Base-by-base conservation (phyloP, 2,113 vertebrate genomes). In the Trichomycterus rosablanca region DNA sequence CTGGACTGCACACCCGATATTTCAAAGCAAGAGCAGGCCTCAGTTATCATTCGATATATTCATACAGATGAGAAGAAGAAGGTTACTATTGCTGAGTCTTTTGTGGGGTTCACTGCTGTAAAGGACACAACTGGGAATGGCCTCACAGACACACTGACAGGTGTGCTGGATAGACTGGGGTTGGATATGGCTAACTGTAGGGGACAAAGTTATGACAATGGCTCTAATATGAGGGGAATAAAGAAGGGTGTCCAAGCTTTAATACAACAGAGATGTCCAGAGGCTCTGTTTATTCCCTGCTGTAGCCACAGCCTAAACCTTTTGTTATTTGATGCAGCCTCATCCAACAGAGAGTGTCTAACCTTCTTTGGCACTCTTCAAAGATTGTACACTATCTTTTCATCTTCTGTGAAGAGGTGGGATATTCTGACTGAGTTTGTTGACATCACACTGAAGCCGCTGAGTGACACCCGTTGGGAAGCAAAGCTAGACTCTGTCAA, bases 161-260 rank as follows among this genome's bases (percentile, higher is more conserved):
- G 15, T 15, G 53, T 56, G 34, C 19, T 39, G 19, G 53, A 39
- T 9, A 30, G 44, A 28, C 16, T 59, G 18, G 54, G 59, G 16
- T 18, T 59, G 19, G 14, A 19, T 20, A 51, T 43, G 28, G 51
- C 56, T 54, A n/a, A n/a, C n/a, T n/a, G n/a, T n/a, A n/a, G n/a
- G n/a, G n/a, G n/a, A n/a, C n/a, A n/a, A n/a, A n/a, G 58, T 10
- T 68, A 63, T 55, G 59, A 62, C 37, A 62, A 63, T 68, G 44
- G 65, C 43, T 67, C 35, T 7, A 40, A 55, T 24, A 55, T 55
- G 52, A 60, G 56, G 16, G 46, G 59, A 10, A 63, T 68, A n/a
- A 37, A 62, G 10, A 48, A 51, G 5, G 49, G 58, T 2, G 50
- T 68, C n/a, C 40, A 53, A 40, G 57, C 66, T 34, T 55, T 68